Evolutionary conservation across 2,888 invertebrate genomes (phyloP).

Genomic region (Lasioglossum pauxillum): DNA sequence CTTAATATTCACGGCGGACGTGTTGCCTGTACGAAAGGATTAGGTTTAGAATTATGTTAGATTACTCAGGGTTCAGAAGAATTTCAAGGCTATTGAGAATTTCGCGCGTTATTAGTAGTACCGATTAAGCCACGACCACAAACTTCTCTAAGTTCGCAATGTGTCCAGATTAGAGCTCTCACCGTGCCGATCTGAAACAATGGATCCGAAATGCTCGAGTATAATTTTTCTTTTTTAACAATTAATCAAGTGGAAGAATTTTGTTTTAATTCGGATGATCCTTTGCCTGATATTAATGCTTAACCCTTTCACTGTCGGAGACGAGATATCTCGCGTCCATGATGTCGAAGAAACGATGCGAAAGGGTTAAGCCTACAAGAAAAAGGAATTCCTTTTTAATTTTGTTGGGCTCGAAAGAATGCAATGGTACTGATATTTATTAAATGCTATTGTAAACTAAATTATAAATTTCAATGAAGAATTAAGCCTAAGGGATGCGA

Average conservation of each 20-base stretch:
- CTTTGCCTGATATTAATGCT: background rate
- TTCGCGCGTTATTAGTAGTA: constrained; percentile 23
- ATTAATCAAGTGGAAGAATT: background rate
- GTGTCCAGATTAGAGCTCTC: constrained; percentile 24
- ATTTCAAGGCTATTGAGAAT: constrained; percentile 53
- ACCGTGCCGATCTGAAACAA: background rate
- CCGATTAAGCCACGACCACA: constrained; percentile 19
- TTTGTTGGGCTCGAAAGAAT: background rate
- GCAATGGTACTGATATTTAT: background rate
- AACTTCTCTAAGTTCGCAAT: constrained; percentile 47
- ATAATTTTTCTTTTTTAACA: background rate
- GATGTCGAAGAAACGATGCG: no score
- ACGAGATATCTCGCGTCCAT: no score
- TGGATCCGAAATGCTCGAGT: background rate
- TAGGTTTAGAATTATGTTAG: constrained; percentile 64
- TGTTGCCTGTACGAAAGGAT: constrained; percentile 47
- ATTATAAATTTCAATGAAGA: background rate
- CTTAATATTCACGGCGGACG: constrained; percentile 36
- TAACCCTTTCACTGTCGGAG: no score
- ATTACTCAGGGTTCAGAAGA: constrained; percentile 75
- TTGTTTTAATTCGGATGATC: background rate
- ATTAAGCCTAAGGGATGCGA: background rate
- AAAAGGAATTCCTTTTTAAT: background rate
- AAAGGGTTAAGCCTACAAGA: background rate
- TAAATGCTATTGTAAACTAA: background rate